A percentile compares a stretch with the other conserved stretches of the same genome.
These are phyloP conservation scores for Ptychoptera albimana DNA, from an alignment of 2,888 invertebrate genomes.

Conservation along the genomic window DNA sequence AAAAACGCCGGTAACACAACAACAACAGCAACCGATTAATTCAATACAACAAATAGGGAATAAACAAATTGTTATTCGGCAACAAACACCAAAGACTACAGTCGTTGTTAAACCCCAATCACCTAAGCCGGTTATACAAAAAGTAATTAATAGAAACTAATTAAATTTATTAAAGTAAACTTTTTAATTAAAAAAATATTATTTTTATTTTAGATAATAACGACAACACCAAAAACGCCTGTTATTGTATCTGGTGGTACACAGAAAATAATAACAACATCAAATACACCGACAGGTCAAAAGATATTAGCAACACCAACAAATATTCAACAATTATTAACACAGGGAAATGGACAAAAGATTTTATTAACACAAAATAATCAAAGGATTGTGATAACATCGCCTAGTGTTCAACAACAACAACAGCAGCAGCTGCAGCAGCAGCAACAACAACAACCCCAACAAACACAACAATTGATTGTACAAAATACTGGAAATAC, in stretches of 20 bases:
- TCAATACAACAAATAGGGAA: background rate
- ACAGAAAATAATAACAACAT: constrained; percentile 9
- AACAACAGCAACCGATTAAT: background rate
- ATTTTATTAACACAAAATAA: constrained; percentile 25
- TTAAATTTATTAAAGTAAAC: background rate
- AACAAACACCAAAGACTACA: constrained; percentile 12
- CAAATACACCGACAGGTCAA: constrained; percentile 12
- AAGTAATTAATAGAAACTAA: constrained; percentile 18
- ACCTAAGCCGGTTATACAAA: constrained; percentile 15
- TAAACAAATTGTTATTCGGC: constrained; percentile 12
- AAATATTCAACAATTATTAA: constrained; percentile 25
- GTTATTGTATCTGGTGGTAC: constrained; percentile 8
- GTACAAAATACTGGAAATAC: constrained; percentile 8
- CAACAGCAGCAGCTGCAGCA: constrained; percentile 2
- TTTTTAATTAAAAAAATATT: constrained; percentile 1
- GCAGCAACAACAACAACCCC: constrained; percentile 11
- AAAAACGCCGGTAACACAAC: background rate
- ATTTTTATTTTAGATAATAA: background rate
- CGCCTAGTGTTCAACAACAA: constrained; percentile 14
- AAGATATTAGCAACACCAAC: constrained; percentile 13
- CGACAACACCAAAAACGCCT: constrained; percentile 3
- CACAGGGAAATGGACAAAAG: constrained; percentile 23
- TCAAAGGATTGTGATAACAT: constrained; percentile 28
- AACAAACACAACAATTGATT: constrained; percentile 5
- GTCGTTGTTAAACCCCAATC: constrained; percentile 7